Percentiles rank a stretch among this genome's conserved stretches.
Conservation (phyloP, 2,113 vertebrate genomes). For the Myanophis thanlyinensis region DNA sequence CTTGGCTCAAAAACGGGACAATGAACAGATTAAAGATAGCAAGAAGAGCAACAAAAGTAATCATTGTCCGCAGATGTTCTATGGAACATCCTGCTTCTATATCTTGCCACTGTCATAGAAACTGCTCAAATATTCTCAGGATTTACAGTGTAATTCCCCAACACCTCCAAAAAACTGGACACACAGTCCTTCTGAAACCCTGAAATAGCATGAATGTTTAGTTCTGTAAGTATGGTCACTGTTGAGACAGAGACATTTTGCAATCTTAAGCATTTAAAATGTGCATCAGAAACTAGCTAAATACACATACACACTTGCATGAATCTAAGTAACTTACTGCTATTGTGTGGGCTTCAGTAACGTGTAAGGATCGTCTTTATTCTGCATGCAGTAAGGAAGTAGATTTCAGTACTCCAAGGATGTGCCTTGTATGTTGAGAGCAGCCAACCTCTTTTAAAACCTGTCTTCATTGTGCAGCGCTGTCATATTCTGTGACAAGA, state of each 20-base stretch:
- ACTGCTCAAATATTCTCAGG: neutral
- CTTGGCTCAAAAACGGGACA: neutral
- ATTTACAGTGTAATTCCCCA: neutral
- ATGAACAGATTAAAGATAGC: neutral
- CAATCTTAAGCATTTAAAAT: neutral
- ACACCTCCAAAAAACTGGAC: neutral
- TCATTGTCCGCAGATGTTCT: neutral
- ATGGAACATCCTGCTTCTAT: too few species aligned
- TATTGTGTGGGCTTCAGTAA: conserved; percentile 28
- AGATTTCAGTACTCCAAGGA: conserved; percentile 42
- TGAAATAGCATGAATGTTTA: neutral
- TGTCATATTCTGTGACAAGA: conserved; percentile 53
- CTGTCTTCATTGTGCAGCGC: conserved; percentile 48
- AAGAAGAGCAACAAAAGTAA: neutral
- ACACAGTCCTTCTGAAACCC: neutral
- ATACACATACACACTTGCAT: neutral
- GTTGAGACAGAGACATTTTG: neutral
- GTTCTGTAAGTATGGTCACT: neutral
- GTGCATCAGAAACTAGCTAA: neutral
- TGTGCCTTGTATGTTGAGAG: conserved; percentile 50
- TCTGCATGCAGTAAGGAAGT: conserved; percentile 7
- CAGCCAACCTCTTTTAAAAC: conserved; percentile 42
- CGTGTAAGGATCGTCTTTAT: conserved; percentile 34
- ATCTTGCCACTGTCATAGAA: neutral
- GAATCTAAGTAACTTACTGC: neutral